phyloP scores from a whole-genome alignment of 2,888 invertebrate species.

The Zootermopsis nevadensis region DNA sequence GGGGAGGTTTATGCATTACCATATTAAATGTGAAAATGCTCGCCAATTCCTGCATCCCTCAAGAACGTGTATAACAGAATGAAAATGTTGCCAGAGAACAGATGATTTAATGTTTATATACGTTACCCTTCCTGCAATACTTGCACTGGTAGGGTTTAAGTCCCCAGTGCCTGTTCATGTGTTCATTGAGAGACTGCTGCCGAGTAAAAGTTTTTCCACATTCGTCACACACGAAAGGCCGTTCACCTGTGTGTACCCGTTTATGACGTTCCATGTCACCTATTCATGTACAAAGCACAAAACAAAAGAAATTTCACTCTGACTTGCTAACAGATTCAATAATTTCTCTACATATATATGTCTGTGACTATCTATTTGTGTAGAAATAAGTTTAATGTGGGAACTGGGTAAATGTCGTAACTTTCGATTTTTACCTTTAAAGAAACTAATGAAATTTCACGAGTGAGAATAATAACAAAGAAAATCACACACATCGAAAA shows the following conservation, averaged over 20 bases:
- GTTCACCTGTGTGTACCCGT: slow-evolving; percentile 60
- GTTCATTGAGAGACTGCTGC: slow-evolving; percentile 62
- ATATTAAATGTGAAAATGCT: not conserved
- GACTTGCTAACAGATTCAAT: no score
- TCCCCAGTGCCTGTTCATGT: slow-evolving; percentile 61
- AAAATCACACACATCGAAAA: no score
- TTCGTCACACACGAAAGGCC: slow-evolving; percentile 60
- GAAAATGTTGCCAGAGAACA: not conserved
- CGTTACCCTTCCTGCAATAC: slow-evolving; percentile 57
- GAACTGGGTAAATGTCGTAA: not conserved
- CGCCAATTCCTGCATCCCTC: not conserved
- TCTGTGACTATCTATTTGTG: no score
- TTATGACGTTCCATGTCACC: slow-evolving; percentile 61
- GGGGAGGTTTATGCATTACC: no score
- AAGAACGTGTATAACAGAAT: not conserved
- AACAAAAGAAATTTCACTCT: no score
- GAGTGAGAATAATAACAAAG: no score
- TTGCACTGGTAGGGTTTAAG: slow-evolving; percentile 60
- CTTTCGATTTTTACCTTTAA: not conserved
- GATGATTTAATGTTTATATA: no score
- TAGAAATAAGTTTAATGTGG: no score
- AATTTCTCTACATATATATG: no score
- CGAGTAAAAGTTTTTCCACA: slow-evolving; percentile 62
- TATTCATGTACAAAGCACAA: slow-evolving; percentile 47
- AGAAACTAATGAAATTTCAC: no score